Percentiles rank a stretch among this genome's conserved stretches.
phyloP scores from a whole-genome alignment of 2,888 invertebrate species.

The Dicyrtomina minuta region DNA sequence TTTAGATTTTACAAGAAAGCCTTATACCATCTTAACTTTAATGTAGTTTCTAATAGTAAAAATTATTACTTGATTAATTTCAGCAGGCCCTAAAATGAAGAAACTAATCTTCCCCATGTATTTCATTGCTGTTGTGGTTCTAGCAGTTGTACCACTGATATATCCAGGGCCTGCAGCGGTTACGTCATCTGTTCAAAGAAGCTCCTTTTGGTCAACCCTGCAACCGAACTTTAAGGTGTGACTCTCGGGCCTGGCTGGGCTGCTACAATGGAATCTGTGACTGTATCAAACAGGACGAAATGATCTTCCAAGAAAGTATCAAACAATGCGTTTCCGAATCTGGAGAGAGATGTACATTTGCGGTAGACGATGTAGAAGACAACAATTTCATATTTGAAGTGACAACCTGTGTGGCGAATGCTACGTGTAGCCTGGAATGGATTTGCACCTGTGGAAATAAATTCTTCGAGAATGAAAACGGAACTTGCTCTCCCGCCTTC shows the following conservation, averaged over 20 bases:
- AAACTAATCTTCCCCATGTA: too few species aligned
- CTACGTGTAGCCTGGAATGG: not conserved
- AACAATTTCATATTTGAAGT: not conserved
- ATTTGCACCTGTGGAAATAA: not conserved
- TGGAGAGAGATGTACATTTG: conserved; percentile 5
- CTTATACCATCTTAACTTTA: too few species aligned
- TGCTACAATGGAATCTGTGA: not conserved
- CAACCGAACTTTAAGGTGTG: not conserved
- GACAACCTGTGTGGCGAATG: not conserved
- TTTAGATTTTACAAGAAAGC: too few species aligned
- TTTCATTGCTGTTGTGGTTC: too few species aligned
- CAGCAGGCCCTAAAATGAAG: too few species aligned
- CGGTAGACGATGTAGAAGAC: not conserved
- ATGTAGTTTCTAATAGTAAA: too few species aligned
- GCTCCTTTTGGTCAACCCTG: not conserved
- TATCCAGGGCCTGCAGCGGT: too few species aligned
- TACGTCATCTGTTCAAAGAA: too few species aligned
- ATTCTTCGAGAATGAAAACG: not conserved
- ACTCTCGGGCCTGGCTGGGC: not conserved
- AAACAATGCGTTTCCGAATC: not conserved
- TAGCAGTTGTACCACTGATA: too few species aligned
- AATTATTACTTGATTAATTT: too few species aligned
- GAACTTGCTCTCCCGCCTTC: not conserved
- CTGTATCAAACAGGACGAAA: conserved; percentile 1
- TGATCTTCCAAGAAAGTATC: not conserved